Percentiles rank a stretch among this genome's conserved stretches.
phyloP scores from a whole-genome alignment of 2,113 vertebrate species.

The Mus spicilegus region DNA sequence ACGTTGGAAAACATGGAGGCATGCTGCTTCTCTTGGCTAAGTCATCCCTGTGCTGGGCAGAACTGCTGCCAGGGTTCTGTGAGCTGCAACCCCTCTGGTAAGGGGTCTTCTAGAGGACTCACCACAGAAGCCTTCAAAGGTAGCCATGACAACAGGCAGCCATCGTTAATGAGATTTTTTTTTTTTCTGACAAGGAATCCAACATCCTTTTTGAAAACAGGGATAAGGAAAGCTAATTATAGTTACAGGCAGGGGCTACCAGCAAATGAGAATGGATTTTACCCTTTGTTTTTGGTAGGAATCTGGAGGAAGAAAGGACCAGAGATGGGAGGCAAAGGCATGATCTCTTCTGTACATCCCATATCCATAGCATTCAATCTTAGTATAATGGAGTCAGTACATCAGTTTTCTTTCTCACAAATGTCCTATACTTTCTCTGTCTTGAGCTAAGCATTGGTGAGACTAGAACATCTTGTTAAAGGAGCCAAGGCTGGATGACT shows the following conservation, averaged over 20 bases:
- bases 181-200: constrained; percentile 26
- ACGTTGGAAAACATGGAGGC: constrained; percentile 46
- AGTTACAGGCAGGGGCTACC: constrained; percentile 28
- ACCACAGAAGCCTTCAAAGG: background rate
- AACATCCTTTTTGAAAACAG: constrained; percentile 25
- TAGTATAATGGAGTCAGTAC: background rate
- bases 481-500: constrained; percentile 43
- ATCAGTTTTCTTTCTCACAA: background rate
- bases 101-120: constrained; percentile 13
- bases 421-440: background rate
- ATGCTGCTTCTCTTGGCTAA: background rate
- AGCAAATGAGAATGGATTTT: constrained; percentile 45
- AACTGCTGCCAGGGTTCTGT: background rate
- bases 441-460: background rate
- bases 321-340: background rate
- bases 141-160: constrained; percentile 29
- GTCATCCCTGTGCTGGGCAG: background rate
- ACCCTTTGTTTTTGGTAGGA: constrained; percentile 56
- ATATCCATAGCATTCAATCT: background rate
- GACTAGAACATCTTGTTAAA: constrained; percentile 28
- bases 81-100: constrained; percentile 10
- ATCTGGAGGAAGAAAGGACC: constrained; percentile 7
- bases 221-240: constrained; percentile 53
- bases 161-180: constrained; percentile 59
- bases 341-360: background rate